A percentile compares a stretch with the other conserved stretches of the same genome.
Evolutionary conservation across 2,113 vertebrate genomes (phyloP).

Genomic region (Polypterus senegalus): DNA sequence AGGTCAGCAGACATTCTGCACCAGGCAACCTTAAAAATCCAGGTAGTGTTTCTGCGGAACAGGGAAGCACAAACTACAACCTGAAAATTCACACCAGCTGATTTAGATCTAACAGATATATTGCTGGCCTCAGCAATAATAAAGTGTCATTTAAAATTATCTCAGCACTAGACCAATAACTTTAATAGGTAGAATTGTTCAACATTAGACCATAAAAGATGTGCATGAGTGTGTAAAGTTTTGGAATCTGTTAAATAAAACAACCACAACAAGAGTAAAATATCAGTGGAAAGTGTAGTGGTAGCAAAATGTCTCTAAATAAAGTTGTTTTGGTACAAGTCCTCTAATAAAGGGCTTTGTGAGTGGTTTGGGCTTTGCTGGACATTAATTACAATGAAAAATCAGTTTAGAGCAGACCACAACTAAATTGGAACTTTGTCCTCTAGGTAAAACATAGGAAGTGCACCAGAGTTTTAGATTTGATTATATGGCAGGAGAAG

Average conservation of each 20-base stretch:
- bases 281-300: slow-evolving; percentile 43
- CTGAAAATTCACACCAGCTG: slow-evolving; percentile 59
- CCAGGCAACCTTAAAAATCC: slow-evolving; percentile 59
- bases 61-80: slow-evolving; percentile 58
- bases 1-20: slow-evolving; percentile 54
- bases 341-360: slow-evolving; percentile 63
- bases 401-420: slow-evolving; percentile 68
- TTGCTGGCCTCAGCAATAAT: slow-evolving; percentile 54
- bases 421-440: slow-evolving; percentile 69
- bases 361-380: slow-evolving; percentile 61
- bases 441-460: slow-evolving; percentile 75
- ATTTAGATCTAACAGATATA: slow-evolving; percentile 54
- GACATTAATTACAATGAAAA: slow-evolving; percentile 80
- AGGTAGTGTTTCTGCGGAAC: slow-evolving; percentile 66
- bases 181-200: slow-evolving; percentile 55
- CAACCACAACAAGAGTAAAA: slow-evolving; percentile 23
- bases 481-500: slow-evolving; percentile 70
- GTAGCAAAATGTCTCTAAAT: slow-evolving; percentile 35
- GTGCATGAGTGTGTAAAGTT: slow-evolving; percentile 22
- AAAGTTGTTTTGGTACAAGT: slow-evolving; percentile 47
- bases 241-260: slow-evolving; percentile 31
- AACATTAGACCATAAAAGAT: slow-evolving; percentile 27
- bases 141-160: slow-evolving; percentile 39
- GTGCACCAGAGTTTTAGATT: slow-evolving; percentile 62
- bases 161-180: slow-evolving; percentile 50